Evolutionary conservation across 2,113 vertebrate species (phyloP).

Genomic region (Montifringilla adamsi): DNA sequence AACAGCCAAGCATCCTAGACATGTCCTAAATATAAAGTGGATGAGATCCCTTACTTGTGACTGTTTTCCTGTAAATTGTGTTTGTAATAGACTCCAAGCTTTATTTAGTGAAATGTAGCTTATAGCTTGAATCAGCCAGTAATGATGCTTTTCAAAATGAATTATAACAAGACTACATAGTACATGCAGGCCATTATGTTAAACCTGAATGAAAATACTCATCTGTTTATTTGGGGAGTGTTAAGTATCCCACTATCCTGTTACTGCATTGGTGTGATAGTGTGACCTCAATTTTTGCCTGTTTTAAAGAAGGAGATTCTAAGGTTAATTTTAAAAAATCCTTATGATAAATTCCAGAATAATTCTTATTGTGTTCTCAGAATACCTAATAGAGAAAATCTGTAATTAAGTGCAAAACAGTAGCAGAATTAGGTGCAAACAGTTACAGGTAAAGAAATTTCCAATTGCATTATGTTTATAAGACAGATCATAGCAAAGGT

Average conservation of each 20-base stretch:
- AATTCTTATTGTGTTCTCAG: neutral
- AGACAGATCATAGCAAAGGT: neutral
- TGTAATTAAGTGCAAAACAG: neutral
- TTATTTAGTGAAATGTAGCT: neutral
- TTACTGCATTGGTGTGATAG: neutral
- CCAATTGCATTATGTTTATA: neutral
- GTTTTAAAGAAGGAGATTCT: neutral
- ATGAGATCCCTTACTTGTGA: neutral
- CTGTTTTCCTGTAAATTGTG: neutral
- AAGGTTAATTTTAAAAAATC: neutral
- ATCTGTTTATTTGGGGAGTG: rapidly evolving
- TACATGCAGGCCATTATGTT: neutral
- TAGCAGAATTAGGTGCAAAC: neutral
- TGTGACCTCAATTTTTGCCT: neutral
- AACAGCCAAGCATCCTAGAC: neutral
- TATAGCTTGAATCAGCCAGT: neutral
- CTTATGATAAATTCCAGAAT: neutral
- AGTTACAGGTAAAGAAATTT: neutral
- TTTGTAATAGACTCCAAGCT: neutral
- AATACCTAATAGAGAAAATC: neutral
- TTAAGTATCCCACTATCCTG: neutral
- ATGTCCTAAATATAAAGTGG: neutral
- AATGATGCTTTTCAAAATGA: neutral
- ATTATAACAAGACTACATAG: neutral
- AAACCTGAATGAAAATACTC: neutral